Conservation (phyloP, 2,888 invertebrate genomes). For the Zygaena filipendulae region DNA sequence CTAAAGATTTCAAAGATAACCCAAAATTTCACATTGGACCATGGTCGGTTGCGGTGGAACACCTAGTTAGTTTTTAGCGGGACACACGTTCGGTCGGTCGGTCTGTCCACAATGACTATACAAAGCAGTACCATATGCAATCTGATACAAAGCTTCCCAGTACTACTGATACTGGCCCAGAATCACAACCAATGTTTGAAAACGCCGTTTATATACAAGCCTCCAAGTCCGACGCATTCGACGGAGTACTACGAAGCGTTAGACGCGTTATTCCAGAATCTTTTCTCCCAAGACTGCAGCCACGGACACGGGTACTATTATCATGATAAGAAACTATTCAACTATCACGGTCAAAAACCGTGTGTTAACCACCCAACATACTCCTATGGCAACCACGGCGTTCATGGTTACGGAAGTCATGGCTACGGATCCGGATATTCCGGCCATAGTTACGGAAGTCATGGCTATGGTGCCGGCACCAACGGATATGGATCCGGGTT, state of each 20-base stretch:
- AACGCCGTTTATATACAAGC: conserved; percentile 48
- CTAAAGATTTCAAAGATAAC: conserved; percentile 25
- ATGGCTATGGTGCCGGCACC: conserved; percentile 7
- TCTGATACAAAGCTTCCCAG: conserved; percentile 48
- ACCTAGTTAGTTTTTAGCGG: not conserved
- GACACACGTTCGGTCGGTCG: too few relatives aligned
- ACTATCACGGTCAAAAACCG: conserved; percentile 5
- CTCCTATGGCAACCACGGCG: too few relatives aligned
- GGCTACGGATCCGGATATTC: conserved; percentile 5
- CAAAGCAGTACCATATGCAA: conserved; percentile 40
- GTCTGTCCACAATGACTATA: conserved; percentile 39
- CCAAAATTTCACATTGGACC: conserved; percentile 13
- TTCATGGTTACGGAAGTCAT: too few relatives aligned
- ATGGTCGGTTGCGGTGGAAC: not conserved
- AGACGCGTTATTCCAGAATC: conserved; percentile 38
- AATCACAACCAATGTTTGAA: conserved; percentile 42
- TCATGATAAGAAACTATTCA: too few relatives aligned
- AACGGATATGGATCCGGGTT: conserved; percentile 10
- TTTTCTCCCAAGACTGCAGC: conserved; percentile 27
- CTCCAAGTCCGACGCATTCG: conserved; percentile 43
- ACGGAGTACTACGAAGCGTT: conserved; percentile 54
- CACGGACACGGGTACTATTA: too few relatives aligned
- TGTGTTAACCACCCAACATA: not conserved
- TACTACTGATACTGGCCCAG: conserved; percentile 48
- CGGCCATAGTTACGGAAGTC: conserved; percentile 12